A percentile compares a stretch with the other conserved stretches of the same genome.
Conservation (phyloP, 1,140 invertebrate genomes). For the Homalodisca vitripennis region DNA sequence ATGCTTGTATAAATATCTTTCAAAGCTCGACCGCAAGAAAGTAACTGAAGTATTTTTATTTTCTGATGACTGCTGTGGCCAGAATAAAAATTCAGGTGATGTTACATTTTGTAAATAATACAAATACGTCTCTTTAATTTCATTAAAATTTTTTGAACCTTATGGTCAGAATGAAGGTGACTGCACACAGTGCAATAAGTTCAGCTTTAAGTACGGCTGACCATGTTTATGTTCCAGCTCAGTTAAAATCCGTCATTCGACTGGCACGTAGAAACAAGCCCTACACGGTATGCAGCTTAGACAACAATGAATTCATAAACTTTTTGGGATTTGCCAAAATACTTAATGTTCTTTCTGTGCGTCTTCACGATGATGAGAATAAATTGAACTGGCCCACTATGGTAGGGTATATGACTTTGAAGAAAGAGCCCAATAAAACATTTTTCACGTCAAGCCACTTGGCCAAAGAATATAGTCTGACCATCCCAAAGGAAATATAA, state of each 20-base stretch:
- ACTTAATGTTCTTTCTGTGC: too few species aligned
- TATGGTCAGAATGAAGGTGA: slow-evolving; percentile 16
- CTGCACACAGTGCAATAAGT: neutral
- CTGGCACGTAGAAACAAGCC: slow-evolving; percentile 8
- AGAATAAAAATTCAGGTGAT: slow-evolving; percentile 17
- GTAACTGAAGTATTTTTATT: slow-evolving; percentile 6
- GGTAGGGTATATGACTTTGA: too few species aligned
- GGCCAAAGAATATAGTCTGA: too few species aligned
- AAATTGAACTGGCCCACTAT: too few species aligned
- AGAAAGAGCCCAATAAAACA: too few species aligned
- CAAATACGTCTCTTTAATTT: neutral
- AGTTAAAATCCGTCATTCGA: neutral
- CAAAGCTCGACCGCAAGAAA: neutral
- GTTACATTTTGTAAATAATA: neutral
- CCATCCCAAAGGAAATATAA: too few species aligned
- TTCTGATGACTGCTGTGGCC: slow-evolving; percentile 11
- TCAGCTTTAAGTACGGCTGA: slow-evolving; percentile 9
- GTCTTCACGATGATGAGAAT: too few species aligned
- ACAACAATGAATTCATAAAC: neutral
- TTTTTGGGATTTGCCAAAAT: neutral
- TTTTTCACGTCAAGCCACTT: too few species aligned
- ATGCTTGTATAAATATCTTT: neutral
- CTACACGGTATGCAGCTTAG: neutral
- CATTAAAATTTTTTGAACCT: slow-evolving; percentile 8
- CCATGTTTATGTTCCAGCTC: neutral